These are phyloP conservation scores for Xenus cinereus DNA, from an alignment of 2,113 vertebrate species.

Conservation along the genomic window DNA sequence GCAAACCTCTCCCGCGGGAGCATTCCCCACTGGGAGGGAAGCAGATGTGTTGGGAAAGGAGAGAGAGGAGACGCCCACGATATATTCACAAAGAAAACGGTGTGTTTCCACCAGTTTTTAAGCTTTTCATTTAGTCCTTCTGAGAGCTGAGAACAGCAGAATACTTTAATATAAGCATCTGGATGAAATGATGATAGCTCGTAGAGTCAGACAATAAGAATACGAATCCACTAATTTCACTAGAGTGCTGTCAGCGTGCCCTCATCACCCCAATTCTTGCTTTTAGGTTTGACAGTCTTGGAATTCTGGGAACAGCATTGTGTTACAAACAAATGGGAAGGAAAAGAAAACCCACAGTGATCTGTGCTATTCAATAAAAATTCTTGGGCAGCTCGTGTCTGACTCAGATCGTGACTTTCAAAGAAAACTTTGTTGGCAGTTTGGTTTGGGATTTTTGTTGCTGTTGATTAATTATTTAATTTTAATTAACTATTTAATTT, in stretches of 20 bases:
- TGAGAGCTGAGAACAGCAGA: not conserved
- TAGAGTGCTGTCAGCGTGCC: not conserved
- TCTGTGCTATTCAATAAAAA: not conserved
- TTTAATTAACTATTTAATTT: not conserved
- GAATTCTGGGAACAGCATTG: not conserved
- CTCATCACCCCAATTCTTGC: not conserved
- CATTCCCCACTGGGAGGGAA: accelerated
- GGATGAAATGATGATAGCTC: not conserved
- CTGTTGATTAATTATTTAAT: not conserved
- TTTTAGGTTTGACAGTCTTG: not conserved
- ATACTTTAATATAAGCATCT: not conserved
- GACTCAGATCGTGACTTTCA: not conserved
- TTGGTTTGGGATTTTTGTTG: not conserved
- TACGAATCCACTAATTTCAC: not conserved
- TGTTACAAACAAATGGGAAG: accelerated
- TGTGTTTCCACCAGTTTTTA: not conserved
- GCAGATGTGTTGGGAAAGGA: not conserved
- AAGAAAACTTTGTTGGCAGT: not conserved
- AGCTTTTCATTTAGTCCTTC: not conserved
- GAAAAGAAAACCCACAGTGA: not conserved
- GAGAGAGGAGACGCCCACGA: accelerated
- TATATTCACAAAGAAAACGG: not conserved
- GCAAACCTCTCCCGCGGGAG: not conserved
- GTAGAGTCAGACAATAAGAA: not conserved
- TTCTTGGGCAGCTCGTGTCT: not conserved